These are phyloP conservation scores for Stichopus horrens DNA, from an alignment of 53 echinoderm and acorn worm species.

Conservation along the genomic window DNA sequence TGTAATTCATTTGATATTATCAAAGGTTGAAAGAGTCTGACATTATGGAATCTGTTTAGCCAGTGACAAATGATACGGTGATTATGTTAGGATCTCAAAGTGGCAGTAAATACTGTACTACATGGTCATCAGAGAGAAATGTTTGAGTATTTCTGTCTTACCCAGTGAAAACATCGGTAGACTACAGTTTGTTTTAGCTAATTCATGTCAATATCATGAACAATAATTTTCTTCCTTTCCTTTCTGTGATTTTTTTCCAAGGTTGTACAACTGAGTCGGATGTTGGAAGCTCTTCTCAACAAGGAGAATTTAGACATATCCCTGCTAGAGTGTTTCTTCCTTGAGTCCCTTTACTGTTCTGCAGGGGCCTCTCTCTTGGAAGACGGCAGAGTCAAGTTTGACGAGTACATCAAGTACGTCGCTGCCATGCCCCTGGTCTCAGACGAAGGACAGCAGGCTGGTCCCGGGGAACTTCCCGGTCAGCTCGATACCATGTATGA, in stretches of 20 bases:
- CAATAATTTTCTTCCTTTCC: neutral
- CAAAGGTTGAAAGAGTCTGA: no score
- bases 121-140: no score
- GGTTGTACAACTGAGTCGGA: slow-evolving; percentile 87
- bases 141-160: no score
- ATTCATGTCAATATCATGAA: no score
- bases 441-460: slow-evolving; percentile 73
- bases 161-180: no score
- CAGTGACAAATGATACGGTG: no score
- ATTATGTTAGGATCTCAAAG: no score
- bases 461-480: slow-evolving; percentile 89
- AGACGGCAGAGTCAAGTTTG: slow-evolving; percentile 89
- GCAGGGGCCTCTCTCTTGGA: slow-evolving; percentile 86
- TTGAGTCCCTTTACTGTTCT: slow-evolving; percentile 95
- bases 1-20: no score
- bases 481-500: slow-evolving; percentile 82
- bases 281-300: slow-evolving; percentile 86
- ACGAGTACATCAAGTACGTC: slow-evolving; percentile 74
- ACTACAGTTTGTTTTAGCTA: no score
- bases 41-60: no score
- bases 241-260: neutral
- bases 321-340: slow-evolving; percentile 86
- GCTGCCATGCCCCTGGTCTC: slow-evolving; percentile 71
- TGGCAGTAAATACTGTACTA: no score
- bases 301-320: slow-evolving; percentile 70